Conservation (phyloP, 2,113 vertebrate genomes). For the Genyomyrus donnyi region DNA sequence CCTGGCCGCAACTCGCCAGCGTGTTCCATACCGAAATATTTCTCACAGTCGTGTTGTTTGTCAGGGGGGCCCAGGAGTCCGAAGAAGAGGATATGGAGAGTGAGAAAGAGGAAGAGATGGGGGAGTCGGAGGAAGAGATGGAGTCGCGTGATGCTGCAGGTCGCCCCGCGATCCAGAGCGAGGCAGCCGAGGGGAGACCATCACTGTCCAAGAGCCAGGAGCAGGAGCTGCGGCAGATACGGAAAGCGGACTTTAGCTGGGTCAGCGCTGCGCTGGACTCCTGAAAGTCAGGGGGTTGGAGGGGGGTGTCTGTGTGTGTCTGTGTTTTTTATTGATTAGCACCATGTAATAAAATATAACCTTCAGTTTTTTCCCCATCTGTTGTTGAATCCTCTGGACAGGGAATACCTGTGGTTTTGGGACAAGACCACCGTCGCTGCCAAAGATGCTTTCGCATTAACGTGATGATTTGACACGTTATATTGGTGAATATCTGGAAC, state of each 20-base stretch:
- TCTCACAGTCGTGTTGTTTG: not conserved
- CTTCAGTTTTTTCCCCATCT: not conserved
- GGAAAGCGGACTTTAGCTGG: slow-evolving; percentile 73
- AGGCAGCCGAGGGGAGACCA: slow-evolving; percentile 26
- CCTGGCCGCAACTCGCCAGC: not conserved
- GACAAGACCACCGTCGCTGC: not conserved
- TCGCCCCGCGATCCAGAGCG: not conserved
- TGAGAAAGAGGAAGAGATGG: slow-evolving; percentile 62
- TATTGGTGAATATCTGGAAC: not conserved
- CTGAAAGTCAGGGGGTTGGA: not conserved
- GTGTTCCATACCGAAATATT: not conserved
- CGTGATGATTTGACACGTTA: not conserved
- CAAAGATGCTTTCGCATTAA: not conserved
- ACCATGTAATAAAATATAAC: not conserved
- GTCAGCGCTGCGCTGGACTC: not conserved
- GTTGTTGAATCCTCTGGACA: not conserved
- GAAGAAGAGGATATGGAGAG: slow-evolving; percentile 72
- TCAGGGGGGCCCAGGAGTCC: slow-evolving; percentile 38
- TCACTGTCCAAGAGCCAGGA: slow-evolving; percentile 67
- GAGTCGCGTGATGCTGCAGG: slow-evolving; percentile 27
- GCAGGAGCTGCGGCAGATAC: slow-evolving; percentile 65
- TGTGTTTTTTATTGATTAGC: not conserved
- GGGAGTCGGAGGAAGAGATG: slow-evolving; percentile 56
- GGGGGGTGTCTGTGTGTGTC: not conserved
- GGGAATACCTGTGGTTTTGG: not conserved